Conservation (phyloP, 1,140 invertebrate genomes). For the Macrotrachela quadricornifera region DNA sequence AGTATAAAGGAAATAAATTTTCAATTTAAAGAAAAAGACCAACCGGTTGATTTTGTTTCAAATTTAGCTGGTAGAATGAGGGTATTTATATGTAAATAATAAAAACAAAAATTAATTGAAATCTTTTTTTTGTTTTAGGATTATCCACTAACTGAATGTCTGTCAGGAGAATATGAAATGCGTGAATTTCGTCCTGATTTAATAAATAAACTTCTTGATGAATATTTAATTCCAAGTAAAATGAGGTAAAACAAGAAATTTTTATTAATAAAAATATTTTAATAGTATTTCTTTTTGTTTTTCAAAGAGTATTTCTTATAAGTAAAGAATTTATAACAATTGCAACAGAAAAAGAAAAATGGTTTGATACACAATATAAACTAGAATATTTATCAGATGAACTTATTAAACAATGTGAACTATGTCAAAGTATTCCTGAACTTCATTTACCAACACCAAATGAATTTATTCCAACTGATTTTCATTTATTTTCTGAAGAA, state of each 20-base stretch:
- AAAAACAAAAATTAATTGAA: no score
- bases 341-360: background rate
- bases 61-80: constrained; percentile 30
- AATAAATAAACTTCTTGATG: constrained; percentile 46
- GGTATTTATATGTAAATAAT: no score
- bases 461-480: constrained; percentile 2
- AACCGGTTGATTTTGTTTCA: constrained; percentile 47
- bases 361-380: constrained; percentile 8
- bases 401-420: background rate
- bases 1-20: constrained; percentile 21
- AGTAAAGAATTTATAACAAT: constrained; percentile 23
- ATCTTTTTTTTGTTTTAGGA: constrained; percentile 32
- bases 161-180: constrained; percentile 50
- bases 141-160: constrained; percentile 62
- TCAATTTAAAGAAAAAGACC: constrained; percentile 48
- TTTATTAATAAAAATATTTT: constrained; percentile 5
- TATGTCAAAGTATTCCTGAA: background rate
- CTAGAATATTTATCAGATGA: constrained; percentile 3
- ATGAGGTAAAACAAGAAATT: constrained; percentile 39
- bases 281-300: background rate
- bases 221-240: constrained; percentile 50
- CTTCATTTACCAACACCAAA: background rate
- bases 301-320: constrained; percentile 3
- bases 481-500: background rate
- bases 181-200: constrained; percentile 65